Evolutionary conservation across 1,140 invertebrate genomes (phyloP).

Genomic region (Drosophila pseudoobscura): DNA sequence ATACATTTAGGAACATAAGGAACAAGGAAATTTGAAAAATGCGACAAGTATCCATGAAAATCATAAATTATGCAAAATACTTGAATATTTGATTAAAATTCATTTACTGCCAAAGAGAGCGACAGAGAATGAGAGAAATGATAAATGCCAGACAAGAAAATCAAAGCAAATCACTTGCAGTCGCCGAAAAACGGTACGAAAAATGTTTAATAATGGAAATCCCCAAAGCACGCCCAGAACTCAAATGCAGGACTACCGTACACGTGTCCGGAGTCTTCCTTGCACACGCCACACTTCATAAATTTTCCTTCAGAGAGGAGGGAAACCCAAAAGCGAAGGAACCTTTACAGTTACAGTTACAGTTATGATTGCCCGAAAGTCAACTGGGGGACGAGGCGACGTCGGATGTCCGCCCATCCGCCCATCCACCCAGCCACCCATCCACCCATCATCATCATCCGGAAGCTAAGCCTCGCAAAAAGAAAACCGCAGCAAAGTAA

Average conservation of each 20-base stretch:
- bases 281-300: conserved; percentile 82
- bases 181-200: conserved; percentile 39
- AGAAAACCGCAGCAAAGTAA: conserved; percentile 72
- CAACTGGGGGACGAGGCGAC: conserved; percentile 57
- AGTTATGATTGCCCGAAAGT: conserved; percentile 81
- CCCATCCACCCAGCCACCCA: conserved; percentile 1
- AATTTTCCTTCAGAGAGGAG: conserved; percentile 55
- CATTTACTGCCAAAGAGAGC: conserved; percentile 67
- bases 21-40: conserved; percentile 14
- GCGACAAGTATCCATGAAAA: conserved; percentile 61
- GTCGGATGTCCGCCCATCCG: conserved; percentile 55
- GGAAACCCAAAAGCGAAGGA: not conserved
- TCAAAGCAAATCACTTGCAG: conserved; percentile 78
- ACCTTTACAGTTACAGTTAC: conserved; percentile 69
- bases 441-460: conserved; percentile 10
- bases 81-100: conserved; percentile 70
- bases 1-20: not conserved
- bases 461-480: conserved; percentile 75
- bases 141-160: conserved; percentile 68
- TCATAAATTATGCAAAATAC: conserved; percentile 67
- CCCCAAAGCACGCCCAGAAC: conserved; percentile 62
- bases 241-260: conserved; percentile 65
- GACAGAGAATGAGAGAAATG: conserved; percentile 31
- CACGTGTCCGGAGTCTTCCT: conserved; percentile 55
- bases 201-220: conserved; percentile 64